Conservation (phyloP, 2,888 invertebrate genomes). For the Melinopterus prodromus region DNA sequence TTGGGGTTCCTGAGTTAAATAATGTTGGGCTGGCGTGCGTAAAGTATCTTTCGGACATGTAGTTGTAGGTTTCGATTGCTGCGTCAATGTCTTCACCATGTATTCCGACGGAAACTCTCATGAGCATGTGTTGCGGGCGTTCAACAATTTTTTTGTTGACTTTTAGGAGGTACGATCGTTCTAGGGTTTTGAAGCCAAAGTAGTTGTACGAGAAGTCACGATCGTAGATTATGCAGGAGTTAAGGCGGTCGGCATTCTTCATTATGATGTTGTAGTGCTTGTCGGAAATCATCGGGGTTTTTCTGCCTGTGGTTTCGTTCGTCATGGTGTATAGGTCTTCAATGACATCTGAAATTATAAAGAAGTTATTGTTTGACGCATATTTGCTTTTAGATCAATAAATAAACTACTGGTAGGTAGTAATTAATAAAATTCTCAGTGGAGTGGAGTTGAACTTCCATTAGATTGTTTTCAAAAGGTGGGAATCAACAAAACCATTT, state of each 20-base stretch:
- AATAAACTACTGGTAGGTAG: too few relatives aligned
- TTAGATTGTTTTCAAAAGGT: too few relatives aligned
- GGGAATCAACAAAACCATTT: too few relatives aligned
- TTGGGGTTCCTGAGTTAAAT: slow-evolving; percentile 91
- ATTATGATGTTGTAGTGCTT: slow-evolving; percentile 82
- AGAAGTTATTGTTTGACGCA: too few relatives aligned
- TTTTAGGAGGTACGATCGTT: slow-evolving; percentile 92
- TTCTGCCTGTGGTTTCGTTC: slow-evolving; percentile 75
- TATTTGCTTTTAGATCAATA: too few relatives aligned
- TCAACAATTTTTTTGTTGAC: slow-evolving; percentile 93
- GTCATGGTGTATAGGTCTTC: slow-evolving; percentile 81
- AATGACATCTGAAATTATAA: slow-evolving; percentile 81
- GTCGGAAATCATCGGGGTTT: slow-evolving; percentile 87
- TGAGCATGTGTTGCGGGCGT: slow-evolving; percentile 98
- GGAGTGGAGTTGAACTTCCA: too few relatives aligned
- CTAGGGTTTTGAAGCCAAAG: slow-evolving; percentile 99
- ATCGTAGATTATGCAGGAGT: slow-evolving; percentile 96
- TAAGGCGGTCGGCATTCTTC: slow-evolving; percentile 86
- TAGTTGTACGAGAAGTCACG: slow-evolving; percentile 97
- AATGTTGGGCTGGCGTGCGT: slow-evolving; percentile 98
- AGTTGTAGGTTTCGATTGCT: slow-evolving; percentile 95
- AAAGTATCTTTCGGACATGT: slow-evolving; percentile 91
- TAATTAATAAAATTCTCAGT: too few relatives aligned
- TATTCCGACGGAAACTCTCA: slow-evolving; percentile 97
- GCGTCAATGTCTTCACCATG: slow-evolving; percentile 93